Conservation (phyloP, 2,888 invertebrate species). For the Lydus trimaculatus region DNA sequence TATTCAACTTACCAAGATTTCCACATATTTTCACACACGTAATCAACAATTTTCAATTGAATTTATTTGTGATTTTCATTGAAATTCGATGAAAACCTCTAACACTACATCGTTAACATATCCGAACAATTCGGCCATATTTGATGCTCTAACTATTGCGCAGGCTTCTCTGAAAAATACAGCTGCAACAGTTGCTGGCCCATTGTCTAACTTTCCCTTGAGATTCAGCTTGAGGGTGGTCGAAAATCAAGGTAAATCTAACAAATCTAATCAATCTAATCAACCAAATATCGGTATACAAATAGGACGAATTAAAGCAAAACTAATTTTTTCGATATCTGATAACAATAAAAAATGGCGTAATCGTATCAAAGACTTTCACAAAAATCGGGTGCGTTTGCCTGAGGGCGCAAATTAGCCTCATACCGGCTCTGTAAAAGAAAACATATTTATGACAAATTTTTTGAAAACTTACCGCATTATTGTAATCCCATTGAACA, state of each 20-base stretch:
- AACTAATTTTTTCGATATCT: background rate
- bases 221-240: constrained; percentile 26
- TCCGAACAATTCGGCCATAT: constrained; percentile 42
- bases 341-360: too few species aligned
- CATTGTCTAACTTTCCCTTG: constrained; percentile 36
- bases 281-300: too few species aligned
- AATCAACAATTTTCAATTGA: background rate
- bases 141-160: constrained; percentile 34
- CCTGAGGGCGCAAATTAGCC: background rate
- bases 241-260: background rate
- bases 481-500: constrained; percentile 38
- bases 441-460: background rate
- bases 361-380: too few species aligned
- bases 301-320: too few species aligned
- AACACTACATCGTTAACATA: constrained; percentile 16
- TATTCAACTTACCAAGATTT: background rate
- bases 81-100: constrained; percentile 8
- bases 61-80: background rate
- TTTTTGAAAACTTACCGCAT: background rate
- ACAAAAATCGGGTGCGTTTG: background rate
- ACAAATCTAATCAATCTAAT: background rate
- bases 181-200: constrained; percentile 41
- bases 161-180: constrained; percentile 37
- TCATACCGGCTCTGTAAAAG: background rate
- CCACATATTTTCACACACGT: background rate